Evolutionary conservation across 2,888 invertebrate genomes (phyloP), one percentile per base, ranked within the genome.

Genomic region (Uloborus plumipes): DNA sequence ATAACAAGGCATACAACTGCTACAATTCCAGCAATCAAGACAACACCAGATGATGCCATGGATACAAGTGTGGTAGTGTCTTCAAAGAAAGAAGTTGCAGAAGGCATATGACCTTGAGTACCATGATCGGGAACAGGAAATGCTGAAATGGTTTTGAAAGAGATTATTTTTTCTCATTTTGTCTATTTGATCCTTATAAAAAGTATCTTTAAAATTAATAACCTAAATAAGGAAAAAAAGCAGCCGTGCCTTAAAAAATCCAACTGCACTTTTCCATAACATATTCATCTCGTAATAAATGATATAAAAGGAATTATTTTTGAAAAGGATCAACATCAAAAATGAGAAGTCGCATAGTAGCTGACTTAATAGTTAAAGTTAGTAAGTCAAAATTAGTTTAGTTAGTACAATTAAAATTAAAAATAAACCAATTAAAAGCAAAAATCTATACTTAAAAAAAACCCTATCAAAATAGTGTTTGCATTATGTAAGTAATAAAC

Each of bases 31-130:
- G 86, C 84, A 50, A 86, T 84, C 15, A 86, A 64, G 47, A 86
- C 85, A 2, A 86, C 79, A n/a, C 82, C 84, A 26, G 86, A 86
- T 22, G 84, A 85, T 1, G 81, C 83, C 79, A 86, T 83, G 0
- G 86, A 86, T 51, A 86, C 84, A 15, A 86, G 50, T 26, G 86
- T 86, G 11, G 86, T 85, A 14, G 85, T 86, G 61, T 86, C 86
- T 69, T 85, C 85, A 67, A 85, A 85, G 51, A 85, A 85, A 31
- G 83, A 84, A 20, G 85, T 74, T 7, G 81, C 71, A 16, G 83
- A 73, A 22, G 85, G 77, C 51, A 83, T 65, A 16, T 84, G 80
- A 47, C 84, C 81, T 76, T 76, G 76, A 18, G 64, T 74, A 22
- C 82, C 80, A 70, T 73, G 78, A 22, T 84, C 82, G 39, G 81